These are phyloP conservation scores for Sesia bembeciformis DNA, from an alignment of 2,888 invertebrate species.

Conservation along the genomic window DNA sequence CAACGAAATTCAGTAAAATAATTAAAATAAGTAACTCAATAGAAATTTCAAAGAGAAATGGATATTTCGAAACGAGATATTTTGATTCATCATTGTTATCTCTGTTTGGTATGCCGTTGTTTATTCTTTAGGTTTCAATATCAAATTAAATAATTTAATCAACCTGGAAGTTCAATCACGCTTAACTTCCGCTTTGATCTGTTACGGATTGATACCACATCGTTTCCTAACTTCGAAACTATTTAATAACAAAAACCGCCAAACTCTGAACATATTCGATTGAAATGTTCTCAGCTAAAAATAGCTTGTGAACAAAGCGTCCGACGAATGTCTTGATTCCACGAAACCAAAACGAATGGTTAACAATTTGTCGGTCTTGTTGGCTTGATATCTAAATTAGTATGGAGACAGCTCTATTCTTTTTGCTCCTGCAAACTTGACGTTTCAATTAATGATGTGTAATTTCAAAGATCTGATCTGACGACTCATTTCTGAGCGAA, in stretches of 20 bases:
- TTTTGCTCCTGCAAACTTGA: conserved; percentile 48
- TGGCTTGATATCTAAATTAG: conserved; percentile 68
- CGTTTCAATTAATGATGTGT: conserved; percentile 64
- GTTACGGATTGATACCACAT: conserved; percentile 24
- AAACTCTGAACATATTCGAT: conserved; percentile 27
- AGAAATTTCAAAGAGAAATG: too few species aligned
- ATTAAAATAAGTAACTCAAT: too few species aligned
- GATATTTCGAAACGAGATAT: too few species aligned
- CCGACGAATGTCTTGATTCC: conserved; percentile 41
- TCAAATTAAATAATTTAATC: neutral
- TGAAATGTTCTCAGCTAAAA: conserved; percentile 18
- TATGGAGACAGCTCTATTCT: conserved; percentile 52
- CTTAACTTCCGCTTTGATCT: neutral
- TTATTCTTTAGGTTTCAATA: neutral
- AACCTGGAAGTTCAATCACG: neutral
- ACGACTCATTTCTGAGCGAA: conserved; percentile 37
- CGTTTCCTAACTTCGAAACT: conserved; percentile 29
- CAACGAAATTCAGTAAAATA: too few species aligned
- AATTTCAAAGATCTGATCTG: conserved; percentile 60
- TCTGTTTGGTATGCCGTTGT: too few species aligned
- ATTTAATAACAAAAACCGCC: conserved; percentile 41
- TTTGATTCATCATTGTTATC: too few species aligned
- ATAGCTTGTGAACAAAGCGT: conserved; percentile 20
- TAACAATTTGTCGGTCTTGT: conserved; percentile 62
- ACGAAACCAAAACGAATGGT: conserved; percentile 52